Evolutionary conservation across 2,888 invertebrate genomes (phyloP).

Genomic region (Acholoe squamosa): DNA sequence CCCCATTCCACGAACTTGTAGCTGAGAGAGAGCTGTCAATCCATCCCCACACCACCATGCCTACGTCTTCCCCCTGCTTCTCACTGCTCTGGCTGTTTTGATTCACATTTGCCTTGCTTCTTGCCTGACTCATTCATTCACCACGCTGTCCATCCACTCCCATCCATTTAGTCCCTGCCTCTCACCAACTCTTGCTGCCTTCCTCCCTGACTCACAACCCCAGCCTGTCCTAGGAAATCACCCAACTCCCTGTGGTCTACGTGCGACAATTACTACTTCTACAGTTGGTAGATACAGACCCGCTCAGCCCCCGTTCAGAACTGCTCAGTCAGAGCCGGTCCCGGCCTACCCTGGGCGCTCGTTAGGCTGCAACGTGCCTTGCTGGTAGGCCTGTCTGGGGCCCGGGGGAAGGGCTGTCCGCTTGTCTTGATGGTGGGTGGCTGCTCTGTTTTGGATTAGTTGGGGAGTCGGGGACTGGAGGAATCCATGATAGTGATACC

Average conservation of each 20-base stretch:
- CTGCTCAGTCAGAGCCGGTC: too few species aligned
- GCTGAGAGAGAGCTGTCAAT: too few species aligned
- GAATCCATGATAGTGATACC: not conserved
- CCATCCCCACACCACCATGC: too few species aligned
- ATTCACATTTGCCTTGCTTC: too few species aligned
- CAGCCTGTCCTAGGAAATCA: not conserved
- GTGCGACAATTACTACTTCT: slow-evolving; percentile 5
- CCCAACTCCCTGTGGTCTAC: not conserved
- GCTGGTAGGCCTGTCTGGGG: not conserved
- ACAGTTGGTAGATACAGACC: not conserved
- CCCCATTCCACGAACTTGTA: too few species aligned
- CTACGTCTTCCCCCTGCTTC: too few species aligned
- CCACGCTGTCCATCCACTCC: too few species aligned
- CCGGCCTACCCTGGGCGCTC: not conserved
- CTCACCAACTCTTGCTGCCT: too few species aligned
- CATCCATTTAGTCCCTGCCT: not conserved
- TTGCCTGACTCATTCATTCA: too few species aligned
- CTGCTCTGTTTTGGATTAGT: not conserved
- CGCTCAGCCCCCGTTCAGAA: too few species aligned
- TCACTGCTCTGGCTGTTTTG: too few species aligned
- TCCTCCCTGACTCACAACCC: not conserved
- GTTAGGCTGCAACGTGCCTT: not conserved
- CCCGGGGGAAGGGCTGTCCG: not conserved
- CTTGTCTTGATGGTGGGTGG: not conserved
- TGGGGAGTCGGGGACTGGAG: not conserved